Evolutionary conservation across 2,113 vertebrate species (phyloP), one percentile per base, ranked within the genome.

Genomic region (Xiphias gladius): DNA sequence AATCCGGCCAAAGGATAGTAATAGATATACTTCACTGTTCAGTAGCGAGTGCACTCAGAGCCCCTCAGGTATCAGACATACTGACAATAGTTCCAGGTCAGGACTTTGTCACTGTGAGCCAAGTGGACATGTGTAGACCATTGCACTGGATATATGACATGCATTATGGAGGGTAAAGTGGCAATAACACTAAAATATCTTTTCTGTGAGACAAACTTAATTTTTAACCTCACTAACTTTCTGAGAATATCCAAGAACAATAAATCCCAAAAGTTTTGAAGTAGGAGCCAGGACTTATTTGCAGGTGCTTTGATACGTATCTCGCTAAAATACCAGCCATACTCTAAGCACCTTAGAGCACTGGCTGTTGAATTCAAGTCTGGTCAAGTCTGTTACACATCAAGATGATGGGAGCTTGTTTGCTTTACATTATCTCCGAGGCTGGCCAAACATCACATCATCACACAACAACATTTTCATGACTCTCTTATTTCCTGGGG

Each of bases 401-500:
- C 39, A 70, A 62, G 57, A 68, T 46, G 73, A 48, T 12, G 3
- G 61, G 62, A 52, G 37, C 54, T 28, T 76, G 74, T 84, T 89
- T 81, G 67, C 35, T 1, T 73, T 62, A 35, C 63, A 52, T 91
- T 82, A 69, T 80, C 78, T 79, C 55, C 69, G 76, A 79, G 32
- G 4, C 73, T 28, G 77, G 72, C 61, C 82, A 85, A 87, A 86
- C 79, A 85, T 90, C 65, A 66, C 26, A 1, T 3, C 46, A 48
- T 37, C 61, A 39, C 61, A 63, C 61, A 63, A 7, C 17, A 39
- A 12, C 39, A 37, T 43, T 65, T 24, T 13, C 61, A 39, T 22
- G 17, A 46, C 3, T 72, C 66, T 89, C 86, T 88, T 78, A 79
- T 92, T 74, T 84, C 64, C 57, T 9, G 37, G 22, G 26, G 57